phyloP scores from a whole-genome alignment of 2,113 vertebrate species.

The Chrysochloris asiatica region DNA sequence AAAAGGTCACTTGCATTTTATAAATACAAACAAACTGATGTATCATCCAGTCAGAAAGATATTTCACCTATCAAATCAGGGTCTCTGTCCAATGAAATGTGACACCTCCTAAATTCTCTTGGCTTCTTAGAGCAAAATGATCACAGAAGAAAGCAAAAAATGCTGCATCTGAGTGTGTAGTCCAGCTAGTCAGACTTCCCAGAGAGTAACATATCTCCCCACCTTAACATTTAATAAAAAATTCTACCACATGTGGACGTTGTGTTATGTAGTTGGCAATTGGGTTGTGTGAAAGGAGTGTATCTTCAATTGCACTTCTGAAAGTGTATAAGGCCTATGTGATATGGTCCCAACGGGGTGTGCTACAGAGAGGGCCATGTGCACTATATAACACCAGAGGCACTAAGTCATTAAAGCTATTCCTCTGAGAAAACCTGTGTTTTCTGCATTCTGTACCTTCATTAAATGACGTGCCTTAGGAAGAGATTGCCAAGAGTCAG shows the following conservation, averaged over 20 bases:
- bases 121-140: not conserved
- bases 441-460: not conserved
- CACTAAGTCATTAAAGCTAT: not conserved
- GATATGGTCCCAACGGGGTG: not conserved
- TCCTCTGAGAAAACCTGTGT: not conserved
- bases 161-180: too few species aligned
- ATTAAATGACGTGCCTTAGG: not conserved
- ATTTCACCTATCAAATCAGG: constrained; percentile 12
- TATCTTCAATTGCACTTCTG: not conserved
- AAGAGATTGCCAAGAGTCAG: not conserved
- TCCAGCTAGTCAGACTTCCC: not conserved
- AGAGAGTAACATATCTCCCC: not conserved
- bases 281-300: not conserved
- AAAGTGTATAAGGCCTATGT: not conserved
- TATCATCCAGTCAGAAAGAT: constrained; percentile 24
- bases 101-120: constrained; percentile 6
- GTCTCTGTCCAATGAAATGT: not conserved
- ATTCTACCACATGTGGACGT: not conserved
- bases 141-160: not conserved
- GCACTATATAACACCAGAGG: not conserved
- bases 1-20: constrained; percentile 51
- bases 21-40: constrained; percentile 8
- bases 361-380: not conserved
- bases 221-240: not conserved
- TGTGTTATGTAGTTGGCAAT: not conserved